Evolutionary conservation across 2,888 invertebrate genomes (phyloP), one percentile per base, ranked within the genome.

Genomic region (Nezara viridula): DNA sequence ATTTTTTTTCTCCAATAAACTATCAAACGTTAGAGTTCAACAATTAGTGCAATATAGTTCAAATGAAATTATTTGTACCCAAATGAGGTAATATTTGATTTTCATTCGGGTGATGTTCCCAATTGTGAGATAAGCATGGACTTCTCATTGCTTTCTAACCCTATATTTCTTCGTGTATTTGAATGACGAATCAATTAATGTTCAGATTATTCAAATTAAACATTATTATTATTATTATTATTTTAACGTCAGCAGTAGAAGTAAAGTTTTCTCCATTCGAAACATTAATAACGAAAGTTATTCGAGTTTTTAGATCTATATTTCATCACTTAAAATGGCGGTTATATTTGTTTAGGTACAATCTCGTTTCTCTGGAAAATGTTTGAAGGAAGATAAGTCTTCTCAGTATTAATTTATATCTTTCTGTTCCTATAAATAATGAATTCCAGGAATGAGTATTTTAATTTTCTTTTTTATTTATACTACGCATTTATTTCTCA

Each of bases 71-170:
- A 55, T 55, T 10, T 55, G 55, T n/a, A n/a, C n/a, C 55, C n/a
- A 10, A 9, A 7, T n/a, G n/a, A 55, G 55, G n/a, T 55, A 7
- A 55, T 55, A 55, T 55, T n/a, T 55, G n/a, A n/a, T n/a, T n/a
- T 55, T 55, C 55, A n/a, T 55, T 55, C n/a, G n/a, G n/a, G 55
- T n/a, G n/a, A 55, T n/a, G 55, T 55, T 55, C n/a, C n/a, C 55
- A 24, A 50, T 50, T 50, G 50, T 55, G 55, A 24, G 55, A n/a
- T n/a, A 50, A 21, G 9, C 2, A 9, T 50, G 50, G 21, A 9
- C 3, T 2, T 50, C 21, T 21, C 2, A 7, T 21, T 50, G 21
- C 10, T 49, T 49, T 49, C 47, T 10, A 49, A 14, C 14, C 12
- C 14, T 49, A 14, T 49, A 14, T 49, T 49, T 49, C 12, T 14